Percentiles rank a stretch among this genome's conserved stretches.
Evolutionary conservation across 2,888 invertebrate genomes (phyloP).

Genomic region (Drosophila acutilabella): DNA sequence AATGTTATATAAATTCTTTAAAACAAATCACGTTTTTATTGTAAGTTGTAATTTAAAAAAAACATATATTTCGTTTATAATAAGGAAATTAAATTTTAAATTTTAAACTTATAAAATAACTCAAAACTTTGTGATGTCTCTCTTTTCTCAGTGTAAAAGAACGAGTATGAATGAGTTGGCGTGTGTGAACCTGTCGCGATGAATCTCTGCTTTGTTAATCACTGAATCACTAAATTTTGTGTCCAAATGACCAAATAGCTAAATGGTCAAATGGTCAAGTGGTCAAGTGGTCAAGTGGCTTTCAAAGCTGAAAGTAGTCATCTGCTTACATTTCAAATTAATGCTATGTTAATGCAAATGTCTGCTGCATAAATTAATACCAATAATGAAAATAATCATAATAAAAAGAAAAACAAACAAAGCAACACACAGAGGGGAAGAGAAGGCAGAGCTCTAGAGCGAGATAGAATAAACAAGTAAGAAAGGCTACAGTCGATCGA

Average conservation of each 20-base stretch:
- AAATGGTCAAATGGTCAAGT: constrained; percentile 16
- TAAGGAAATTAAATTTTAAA: too few species aligned
- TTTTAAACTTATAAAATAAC: too few species aligned
- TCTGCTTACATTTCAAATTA: constrained; percentile 47
- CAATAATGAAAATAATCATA: constrained; percentile 57
- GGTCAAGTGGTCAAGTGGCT: constrained; percentile 35
- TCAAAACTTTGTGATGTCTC: too few species aligned
- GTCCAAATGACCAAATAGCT: constrained; percentile 15
- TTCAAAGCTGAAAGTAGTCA: constrained; percentile 24
- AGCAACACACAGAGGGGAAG: not conserved
- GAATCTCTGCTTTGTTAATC: constrained; percentile 49
- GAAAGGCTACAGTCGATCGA: too few species aligned
- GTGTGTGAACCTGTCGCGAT: constrained; percentile 59
- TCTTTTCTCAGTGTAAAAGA: not conserved
- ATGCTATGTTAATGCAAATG: constrained; percentile 71
- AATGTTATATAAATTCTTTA: too few species aligned
- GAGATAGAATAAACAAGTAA: too few species aligned
- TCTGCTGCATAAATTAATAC: constrained; percentile 79
- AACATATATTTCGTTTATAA: too few species aligned
- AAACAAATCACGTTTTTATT: too few species aligned
- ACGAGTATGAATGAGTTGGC: not conserved
- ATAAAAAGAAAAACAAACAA: constrained; percentile 28
- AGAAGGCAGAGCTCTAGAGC: not conserved
- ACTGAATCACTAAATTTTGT: constrained; percentile 56
- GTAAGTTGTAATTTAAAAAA: too few species aligned